Evolutionary conservation across 2,797 vertebrate genomes (phyloP), one percentile per base, ranked within the genome.

Genomic region (Pangasius macronema): DNA sequence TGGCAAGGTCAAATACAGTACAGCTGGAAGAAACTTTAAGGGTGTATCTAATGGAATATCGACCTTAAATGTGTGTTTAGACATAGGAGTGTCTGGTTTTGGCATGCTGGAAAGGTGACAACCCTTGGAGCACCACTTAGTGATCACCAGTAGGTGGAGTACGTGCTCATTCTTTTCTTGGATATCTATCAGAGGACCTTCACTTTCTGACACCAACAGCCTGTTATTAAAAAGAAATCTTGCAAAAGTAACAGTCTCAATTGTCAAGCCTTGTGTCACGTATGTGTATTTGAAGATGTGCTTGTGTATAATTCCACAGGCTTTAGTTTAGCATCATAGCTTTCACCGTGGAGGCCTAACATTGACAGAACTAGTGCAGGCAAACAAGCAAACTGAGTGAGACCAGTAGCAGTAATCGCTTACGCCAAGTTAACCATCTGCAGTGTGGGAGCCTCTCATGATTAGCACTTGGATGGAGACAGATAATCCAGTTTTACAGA

Each of bases 401-500:
- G 68, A 13, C 80, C 36, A 63, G 57, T 51, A 68, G 75, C 77
- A 76, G 70, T 88, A 72, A 80, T 79, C 53, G 89, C 76, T 84
- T 76, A 81, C 59, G 82, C n/a, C 39, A 79, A 73, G 87, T 59
- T 90, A 85, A 84, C 88, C 85, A 90, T 90, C 89, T 90, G 90
- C 83, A 87, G 33, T 85, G 85, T 75, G 87, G 42, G 82, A 85
- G 87, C 76, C 51, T 89, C 75, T 30, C 73, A 79, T 89, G 85
- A 84, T 73, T 80, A 87, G 86, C 70, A 30, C 84, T 86, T 72
- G 73, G 79, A 88, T 85, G 75, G 80, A 33, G 87, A 36, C 46
- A 82, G 91, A 91, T 91, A 91, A 91, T 91, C 91, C 88, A 83
- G 80, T 88, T 91, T 91, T 84, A 87, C 83, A 88, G 91, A 90